These are phyloP conservation scores for Gastracanthus pulcherrimus DNA, from an alignment of 2,888 invertebrate genomes.

Conservation along the genomic window DNA sequence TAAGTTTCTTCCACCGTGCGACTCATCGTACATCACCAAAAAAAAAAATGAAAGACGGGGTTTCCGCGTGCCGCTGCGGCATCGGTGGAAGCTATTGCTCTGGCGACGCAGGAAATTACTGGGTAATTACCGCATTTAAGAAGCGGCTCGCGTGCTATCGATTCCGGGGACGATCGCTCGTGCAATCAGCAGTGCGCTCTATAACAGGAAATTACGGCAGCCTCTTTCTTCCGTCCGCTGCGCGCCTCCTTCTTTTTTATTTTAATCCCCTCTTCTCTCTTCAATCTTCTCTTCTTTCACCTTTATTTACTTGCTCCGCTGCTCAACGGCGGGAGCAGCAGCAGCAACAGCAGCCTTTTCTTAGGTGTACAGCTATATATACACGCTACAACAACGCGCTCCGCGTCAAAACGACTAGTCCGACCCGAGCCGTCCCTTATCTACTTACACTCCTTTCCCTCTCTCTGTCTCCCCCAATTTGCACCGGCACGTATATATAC, in stretches of 20 bases:
- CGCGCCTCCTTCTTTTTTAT: no score
- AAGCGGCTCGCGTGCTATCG: conserved; percentile 8
- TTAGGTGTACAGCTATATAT: no score
- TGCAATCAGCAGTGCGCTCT: no score
- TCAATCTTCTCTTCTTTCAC: neutral
- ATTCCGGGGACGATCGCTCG: conserved; percentile 19
- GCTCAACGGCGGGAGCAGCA: no score
- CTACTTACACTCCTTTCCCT: neutral
- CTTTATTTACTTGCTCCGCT: neutral
- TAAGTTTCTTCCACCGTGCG: no score
- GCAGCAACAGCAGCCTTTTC: no score
- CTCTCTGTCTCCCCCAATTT: neutral
- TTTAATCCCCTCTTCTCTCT: neutral
- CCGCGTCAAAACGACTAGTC: no score
- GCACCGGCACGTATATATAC: neutral
- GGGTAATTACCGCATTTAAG: conserved; percentile 47
- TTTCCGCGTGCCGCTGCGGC: no score
- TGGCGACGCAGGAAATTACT: neutral
- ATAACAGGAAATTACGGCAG: no score
- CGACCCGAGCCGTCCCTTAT: neutral
- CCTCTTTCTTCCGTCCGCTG: no score
- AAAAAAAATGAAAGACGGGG: neutral
- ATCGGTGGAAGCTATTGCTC: no score
- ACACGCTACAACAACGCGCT: no score
- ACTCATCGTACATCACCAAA: neutral